Evolutionary conservation across 2,888 invertebrate species (phyloP).

Genomic region (Caenorhabditis japonica): DNA sequence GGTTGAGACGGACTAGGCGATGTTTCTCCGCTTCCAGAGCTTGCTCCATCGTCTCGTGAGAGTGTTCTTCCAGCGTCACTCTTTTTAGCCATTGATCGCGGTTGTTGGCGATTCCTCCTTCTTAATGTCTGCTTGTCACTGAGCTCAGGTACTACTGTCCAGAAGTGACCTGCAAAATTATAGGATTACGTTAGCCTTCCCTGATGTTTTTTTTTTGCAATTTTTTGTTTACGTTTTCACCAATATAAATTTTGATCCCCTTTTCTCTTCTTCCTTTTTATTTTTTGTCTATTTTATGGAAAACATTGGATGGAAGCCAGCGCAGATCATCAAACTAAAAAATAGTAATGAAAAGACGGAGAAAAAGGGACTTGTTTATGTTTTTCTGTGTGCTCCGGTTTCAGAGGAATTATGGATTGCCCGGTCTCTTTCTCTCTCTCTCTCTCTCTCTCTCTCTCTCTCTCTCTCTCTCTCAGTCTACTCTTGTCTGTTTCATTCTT

Average conservation of each 20-base stretch:
- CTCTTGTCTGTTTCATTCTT: conserved; percentile 5
- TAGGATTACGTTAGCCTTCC: not conserved
- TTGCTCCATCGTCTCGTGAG: conserved; percentile 50
- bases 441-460: conserved; percentile 11
- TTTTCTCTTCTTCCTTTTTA: not conserved
- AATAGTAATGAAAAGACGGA: conserved; percentile 27
- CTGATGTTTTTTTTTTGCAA: not conserved
- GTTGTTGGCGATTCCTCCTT: conserved; percentile 60
- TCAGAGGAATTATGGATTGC: conserved; percentile 39
- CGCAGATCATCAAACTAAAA: conserved; percentile 37
- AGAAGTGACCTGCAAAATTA: conserved; percentile 72
- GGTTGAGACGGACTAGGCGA: conserved; percentile 57
- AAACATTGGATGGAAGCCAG: too few relatives aligned
- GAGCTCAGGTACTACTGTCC: conserved; percentile 75
- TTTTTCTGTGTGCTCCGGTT: conserved; percentile 40
- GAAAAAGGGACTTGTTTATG: conserved; percentile 41
- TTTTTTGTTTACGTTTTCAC: conserved; percentile 18
- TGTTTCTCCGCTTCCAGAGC: conserved; percentile 55
- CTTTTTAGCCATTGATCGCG: conserved; percentile 29
- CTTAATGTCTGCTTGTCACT: conserved; percentile 73
- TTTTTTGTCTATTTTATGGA: conserved; percentile 2
- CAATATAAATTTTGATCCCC: conserved; percentile 34
- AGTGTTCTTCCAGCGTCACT: conserved; percentile 31
- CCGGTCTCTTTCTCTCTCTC: conserved; percentile 2
- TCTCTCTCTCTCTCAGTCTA: conserved; percentile 9